Conservation (phyloP, 2,888 invertebrate genomes). For the Trichopria drosophilae region DNA sequence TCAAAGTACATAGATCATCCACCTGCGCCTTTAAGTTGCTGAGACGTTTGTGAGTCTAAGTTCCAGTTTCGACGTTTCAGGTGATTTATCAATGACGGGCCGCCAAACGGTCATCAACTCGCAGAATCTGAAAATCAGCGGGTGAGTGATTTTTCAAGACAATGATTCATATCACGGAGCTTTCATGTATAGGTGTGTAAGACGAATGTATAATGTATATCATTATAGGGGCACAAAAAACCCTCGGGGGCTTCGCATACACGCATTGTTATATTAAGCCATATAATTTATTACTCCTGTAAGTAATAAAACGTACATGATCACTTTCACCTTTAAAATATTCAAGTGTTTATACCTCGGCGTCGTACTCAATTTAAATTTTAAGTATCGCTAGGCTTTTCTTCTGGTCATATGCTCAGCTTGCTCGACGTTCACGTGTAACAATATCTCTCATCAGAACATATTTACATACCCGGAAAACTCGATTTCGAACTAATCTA, state of each 20-base stretch:
- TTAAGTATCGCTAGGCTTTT: constrained; percentile 39
- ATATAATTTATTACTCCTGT: constrained; percentile 54
- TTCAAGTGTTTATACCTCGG: constrained; percentile 41
- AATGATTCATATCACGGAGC: too few species aligned
- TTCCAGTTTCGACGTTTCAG: constrained; percentile 20
- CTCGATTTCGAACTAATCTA: constrained; percentile 35
- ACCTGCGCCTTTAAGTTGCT: too few species aligned
- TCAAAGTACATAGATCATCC: too few species aligned
- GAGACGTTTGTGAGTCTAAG: too few species aligned
- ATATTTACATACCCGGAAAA: constrained; percentile 36
- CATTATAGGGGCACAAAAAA: too few species aligned
- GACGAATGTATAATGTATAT: too few species aligned
- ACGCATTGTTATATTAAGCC: constrained; percentile 49
- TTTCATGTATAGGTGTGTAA: too few species aligned
- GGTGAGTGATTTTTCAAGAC: too few species aligned
- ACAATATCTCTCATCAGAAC: constrained; percentile 38
- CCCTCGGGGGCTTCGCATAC: too few species aligned
- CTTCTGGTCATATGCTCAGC: constrained; percentile 46
- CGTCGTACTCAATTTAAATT: constrained; percentile 36
- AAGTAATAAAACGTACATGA: constrained; percentile 54
- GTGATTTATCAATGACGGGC: constrained; percentile 15
- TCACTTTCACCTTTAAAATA: constrained; percentile 56
- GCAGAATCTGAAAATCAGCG: too few species aligned
- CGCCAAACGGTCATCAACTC: too few species aligned
- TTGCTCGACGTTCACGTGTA: constrained; percentile 44